phyloP scores from a whole-genome alignment of 1,140 invertebrate genomes.

The Bathynomus jamesi region DNA sequence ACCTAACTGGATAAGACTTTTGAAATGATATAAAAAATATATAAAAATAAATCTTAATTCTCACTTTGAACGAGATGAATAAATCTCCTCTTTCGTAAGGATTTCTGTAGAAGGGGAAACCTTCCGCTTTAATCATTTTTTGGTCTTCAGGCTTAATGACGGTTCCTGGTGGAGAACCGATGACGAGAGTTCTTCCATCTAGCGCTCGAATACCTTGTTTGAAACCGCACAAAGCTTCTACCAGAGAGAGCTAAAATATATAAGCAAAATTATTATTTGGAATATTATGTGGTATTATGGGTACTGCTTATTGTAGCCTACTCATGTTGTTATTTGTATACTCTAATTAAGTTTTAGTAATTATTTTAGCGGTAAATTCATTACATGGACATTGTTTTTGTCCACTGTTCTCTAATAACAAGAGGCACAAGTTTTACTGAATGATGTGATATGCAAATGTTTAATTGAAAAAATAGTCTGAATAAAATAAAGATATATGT shows the following conservation, averaged over 20 bases:
- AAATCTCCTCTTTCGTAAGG: slow-evolving; percentile 76
- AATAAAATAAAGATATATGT: too few relatives aligned
- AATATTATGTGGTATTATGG: neutral
- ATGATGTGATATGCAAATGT: too few relatives aligned
- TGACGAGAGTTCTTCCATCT: slow-evolving; percentile 48
- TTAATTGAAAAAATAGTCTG: too few relatives aligned
- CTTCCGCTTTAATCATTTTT: slow-evolving; percentile 48
- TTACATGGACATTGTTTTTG: too few relatives aligned
- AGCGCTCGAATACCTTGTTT: slow-evolving; percentile 50
- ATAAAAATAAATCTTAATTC: slow-evolving; percentile 25
- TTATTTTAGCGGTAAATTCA: too few relatives aligned
- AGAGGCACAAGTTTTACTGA: too few relatives aligned
- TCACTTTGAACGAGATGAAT: slow-evolving; percentile 78
- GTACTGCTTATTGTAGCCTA: neutral
- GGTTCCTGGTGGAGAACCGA: slow-evolving; percentile 42
- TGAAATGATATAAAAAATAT: too few relatives aligned
- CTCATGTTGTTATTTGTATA: neutral
- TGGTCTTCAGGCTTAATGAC: slow-evolving; percentile 43
- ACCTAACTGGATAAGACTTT: too few relatives aligned
- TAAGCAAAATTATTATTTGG: neutral
- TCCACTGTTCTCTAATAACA: too few relatives aligned
- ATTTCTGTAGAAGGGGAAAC: slow-evolving; percentile 57
- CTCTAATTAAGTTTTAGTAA: too few relatives aligned
- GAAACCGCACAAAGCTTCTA: slow-evolving; percentile 56
- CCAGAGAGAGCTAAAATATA: slow-evolving; percentile 44